A percentile compares a stretch with the other conserved stretches of the same genome.
Evolutionary conservation across 1,140 invertebrate genomes (phyloP).

Genomic region (Pseudomyrmex gracilis): DNA sequence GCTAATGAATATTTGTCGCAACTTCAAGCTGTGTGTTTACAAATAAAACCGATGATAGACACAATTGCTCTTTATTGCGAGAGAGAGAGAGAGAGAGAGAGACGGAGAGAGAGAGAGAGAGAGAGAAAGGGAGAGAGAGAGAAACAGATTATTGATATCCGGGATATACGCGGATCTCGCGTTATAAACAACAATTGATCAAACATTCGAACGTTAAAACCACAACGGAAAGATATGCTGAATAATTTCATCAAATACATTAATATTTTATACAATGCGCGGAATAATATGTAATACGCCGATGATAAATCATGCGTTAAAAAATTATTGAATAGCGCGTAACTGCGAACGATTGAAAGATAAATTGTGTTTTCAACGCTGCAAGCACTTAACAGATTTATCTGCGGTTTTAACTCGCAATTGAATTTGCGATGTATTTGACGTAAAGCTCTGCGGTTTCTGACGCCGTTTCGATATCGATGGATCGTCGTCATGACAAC

Average conservation of each 20-base stretch:
- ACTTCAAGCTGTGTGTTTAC: no score
- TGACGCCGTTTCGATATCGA: conserved; percentile 23
- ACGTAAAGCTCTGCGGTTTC: conserved; percentile 14
- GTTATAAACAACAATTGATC: conserved; percentile 6
- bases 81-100: no score
- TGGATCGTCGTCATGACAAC: conserved; percentile 49
- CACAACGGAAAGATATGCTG: conserved; percentile 7
- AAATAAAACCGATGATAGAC: no score
- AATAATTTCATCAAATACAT: conserved; percentile 8
- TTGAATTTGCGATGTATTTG: conserved; percentile 28
- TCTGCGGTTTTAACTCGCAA: background rate
- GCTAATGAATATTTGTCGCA: no score
- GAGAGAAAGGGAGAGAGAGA: no score
- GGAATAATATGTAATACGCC: background rate
- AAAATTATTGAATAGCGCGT: background rate
- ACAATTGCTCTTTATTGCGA: no score
- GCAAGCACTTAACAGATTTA: conserved; percentile 4
- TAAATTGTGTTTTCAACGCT: background rate
- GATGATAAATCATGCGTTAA: background rate
- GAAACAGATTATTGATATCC: background rate
- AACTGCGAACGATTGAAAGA: background rate
- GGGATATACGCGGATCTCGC: no score
- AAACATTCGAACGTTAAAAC: conserved; percentile 34
- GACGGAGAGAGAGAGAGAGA: no score
- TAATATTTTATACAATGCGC: conserved; percentile 1